Base-by-base conservation (phyloP, 2,888 invertebrate species). In the Hanleya hanleyi region DNA sequence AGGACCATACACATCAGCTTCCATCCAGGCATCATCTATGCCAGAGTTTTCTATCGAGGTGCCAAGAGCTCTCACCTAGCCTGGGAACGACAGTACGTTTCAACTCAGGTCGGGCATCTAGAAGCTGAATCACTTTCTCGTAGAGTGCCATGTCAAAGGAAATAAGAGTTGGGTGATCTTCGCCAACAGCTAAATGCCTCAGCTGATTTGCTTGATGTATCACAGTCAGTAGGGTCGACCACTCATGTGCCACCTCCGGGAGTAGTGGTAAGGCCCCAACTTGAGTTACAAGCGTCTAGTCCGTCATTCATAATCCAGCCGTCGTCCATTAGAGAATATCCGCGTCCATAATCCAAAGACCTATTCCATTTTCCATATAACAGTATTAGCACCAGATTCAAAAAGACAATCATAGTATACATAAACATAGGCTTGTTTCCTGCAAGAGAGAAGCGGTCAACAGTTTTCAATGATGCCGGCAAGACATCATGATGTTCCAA, bases 51-150 rank as follows among this genome's bases (percentile, higher is more conserved):
- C 70, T 7, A 65, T 64, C 7, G 70, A 65, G 33, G 49, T 18
- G 22, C 65, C 70, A 29, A 47, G 41, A 32, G 47, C 41, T 6
- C 62, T 37, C 72, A 3, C 49, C 68, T n/a, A 74, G 71, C 69
- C 62, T n/a, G 37, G 71, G 74, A 15, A 70, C 35, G 29, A 75
- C 57, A 50, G n/a, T 70, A 22, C 67, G n/a, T 36, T 61, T 68
- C 51, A 51, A 51, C 37, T 35, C 61, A 51, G 68, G 64, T 35
- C 67, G 61, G 9, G 70, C 35, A 72, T 76, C 64, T 22, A 76
- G 35, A 50, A 77, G 67, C 32, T 72, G 77, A 3, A 72, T 41
- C 15, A 69, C 75, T 64, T 72, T 77, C 67, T 72, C 75, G 61
- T 71, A 65, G 5, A 77, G 35, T 38, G 67, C 61, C 74, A 62